Conservation (phyloP, 2,113 vertebrate genomes). For the Oncorhynchus clarkii region DNA sequence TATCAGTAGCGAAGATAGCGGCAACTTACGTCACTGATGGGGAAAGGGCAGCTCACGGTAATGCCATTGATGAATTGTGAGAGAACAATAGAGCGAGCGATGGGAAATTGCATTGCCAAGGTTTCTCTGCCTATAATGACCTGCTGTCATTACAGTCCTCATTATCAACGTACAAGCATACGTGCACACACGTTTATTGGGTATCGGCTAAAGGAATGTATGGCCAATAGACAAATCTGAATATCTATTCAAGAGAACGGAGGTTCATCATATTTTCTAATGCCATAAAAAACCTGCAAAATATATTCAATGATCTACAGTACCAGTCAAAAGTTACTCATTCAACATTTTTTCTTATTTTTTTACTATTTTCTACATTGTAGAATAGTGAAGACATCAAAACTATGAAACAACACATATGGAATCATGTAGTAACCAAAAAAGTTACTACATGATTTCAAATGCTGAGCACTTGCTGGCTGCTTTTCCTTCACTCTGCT, state of each 20-base stretch:
- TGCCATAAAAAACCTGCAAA: no score
- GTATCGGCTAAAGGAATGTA: background rate
- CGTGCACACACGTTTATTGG: background rate
- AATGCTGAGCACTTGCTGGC: no score
- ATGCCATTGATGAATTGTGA: background rate
- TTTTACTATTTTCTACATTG: no score
- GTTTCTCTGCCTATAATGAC: constrained; percentile 5
- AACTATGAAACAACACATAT: no score
- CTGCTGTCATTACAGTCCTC: background rate
- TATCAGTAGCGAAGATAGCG: constrained; percentile 28
- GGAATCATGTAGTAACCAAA: no score
- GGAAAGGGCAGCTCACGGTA: constrained; percentile 11
- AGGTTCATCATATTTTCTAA: no score
- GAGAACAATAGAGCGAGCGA: constrained; percentile 33
- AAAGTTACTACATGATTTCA: no score
- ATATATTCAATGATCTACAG: no score
- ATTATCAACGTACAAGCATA: constrained; percentile 2
- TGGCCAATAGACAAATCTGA: background rate
- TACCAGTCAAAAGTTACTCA: no score
- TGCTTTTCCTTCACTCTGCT: no score
- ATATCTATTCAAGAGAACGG: background rate
- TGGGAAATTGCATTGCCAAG: constrained; percentile 14
- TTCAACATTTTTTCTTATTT: no score
- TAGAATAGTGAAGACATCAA: no score
- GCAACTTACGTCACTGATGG: constrained; percentile 48